Conservation (phyloP, 2,113 vertebrate species). For the Oreochromis aureus region DNA sequence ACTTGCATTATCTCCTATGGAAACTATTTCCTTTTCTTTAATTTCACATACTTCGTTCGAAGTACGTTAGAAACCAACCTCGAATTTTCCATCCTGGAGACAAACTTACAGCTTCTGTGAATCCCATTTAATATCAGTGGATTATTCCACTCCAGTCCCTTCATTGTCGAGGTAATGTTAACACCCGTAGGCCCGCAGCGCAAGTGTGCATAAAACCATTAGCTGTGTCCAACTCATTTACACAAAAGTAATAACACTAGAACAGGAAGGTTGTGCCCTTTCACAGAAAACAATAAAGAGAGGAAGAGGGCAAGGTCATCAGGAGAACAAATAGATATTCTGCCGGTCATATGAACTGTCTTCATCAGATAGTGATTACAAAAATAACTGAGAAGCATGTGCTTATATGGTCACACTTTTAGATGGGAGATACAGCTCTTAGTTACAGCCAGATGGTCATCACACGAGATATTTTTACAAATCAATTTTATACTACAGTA, state of each 20-base stretch:
- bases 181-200: background rate
- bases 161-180: conserved; percentile 32
- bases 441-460: background rate
- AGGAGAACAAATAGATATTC: background rate
- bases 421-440: background rate
- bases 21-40: background rate
- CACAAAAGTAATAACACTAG: background rate
- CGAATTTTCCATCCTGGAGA: conserved; percentile 22
- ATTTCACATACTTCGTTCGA: background rate
- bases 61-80: background rate
- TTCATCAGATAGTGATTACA: background rate
- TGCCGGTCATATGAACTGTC: background rate
- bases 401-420: background rate
- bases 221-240: conserved; percentile 39
- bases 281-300: background rate
- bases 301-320: background rate
- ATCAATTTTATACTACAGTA: background rate
- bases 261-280: background rate
- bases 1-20: background rate
- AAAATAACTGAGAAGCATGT: background rate
- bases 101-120: background rate
- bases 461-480: background rate
- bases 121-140: conserved; percentile 41
- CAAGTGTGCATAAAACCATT: conserved; percentile 52
- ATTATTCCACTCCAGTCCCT: conserved; percentile 51